These are phyloP conservation scores for Amblyraja radiata DNA, from an alignment of 2,797 vertebrate species.

Conservation along the genomic window DNA sequence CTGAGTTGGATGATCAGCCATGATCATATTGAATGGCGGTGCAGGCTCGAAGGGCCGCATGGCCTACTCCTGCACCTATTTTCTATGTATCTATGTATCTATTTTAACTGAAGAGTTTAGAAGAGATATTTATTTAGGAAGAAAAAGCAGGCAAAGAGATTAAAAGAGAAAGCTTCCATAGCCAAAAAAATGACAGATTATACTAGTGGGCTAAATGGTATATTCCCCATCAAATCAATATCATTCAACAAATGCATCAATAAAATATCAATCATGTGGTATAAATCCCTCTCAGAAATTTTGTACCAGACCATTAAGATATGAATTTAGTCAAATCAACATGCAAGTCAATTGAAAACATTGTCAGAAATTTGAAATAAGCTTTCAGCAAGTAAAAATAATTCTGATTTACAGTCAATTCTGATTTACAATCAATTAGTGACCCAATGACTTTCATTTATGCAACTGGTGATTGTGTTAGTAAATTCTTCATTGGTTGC, in stretches of 20 bases:
- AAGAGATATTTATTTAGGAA: neutral
- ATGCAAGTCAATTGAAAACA: neutral
- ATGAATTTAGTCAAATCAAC: constrained; percentile 1
- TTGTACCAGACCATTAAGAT: neutral
- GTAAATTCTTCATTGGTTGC: neutral
- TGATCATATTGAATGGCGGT: too few relatives aligned
- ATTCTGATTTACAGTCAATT: neutral
- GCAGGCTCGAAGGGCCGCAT: too few relatives aligned
- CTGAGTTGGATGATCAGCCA: too few relatives aligned
- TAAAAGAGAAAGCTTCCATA: neutral
- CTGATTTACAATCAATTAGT: neutral
- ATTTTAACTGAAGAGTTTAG: neutral
- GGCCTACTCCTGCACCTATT: too few relatives aligned
- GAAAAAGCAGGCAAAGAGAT: neutral
- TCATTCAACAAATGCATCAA: neutral
- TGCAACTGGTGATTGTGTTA: constrained; percentile 11
- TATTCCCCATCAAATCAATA: neutral
- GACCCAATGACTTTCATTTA: neutral
- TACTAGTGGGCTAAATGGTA: neutral
- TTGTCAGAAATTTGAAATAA: neutral
- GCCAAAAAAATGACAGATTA: neutral
- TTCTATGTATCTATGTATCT: too few relatives aligned
- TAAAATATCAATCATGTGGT: neutral
- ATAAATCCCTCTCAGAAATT: neutral
- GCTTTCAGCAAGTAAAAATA: neutral